Evolutionary conservation across 2,888 invertebrate species (phyloP).

Genomic region (Eupithecia inturbata): DNA sequence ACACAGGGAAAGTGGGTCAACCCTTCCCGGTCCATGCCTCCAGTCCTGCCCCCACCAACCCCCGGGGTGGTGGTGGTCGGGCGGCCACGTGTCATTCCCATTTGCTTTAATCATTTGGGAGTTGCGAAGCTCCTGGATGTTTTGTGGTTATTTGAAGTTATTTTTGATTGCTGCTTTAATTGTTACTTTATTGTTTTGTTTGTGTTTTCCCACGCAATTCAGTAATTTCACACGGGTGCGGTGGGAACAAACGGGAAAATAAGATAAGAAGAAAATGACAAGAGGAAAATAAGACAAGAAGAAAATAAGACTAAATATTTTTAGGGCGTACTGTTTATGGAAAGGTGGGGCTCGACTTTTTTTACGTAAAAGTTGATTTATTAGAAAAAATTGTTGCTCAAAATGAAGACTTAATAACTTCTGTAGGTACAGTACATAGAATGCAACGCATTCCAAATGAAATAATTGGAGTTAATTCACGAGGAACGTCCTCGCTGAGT

Average conservation of each 20-base stretch:
- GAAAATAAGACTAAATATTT: too few species aligned
- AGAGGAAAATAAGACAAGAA: too few species aligned
- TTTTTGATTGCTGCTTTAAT: not conserved
- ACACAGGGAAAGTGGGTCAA: constrained; percentile 77
- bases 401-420: not conserved
- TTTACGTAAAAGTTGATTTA: not conserved
- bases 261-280: too few species aligned
- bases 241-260: not conserved
- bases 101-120: constrained; percentile 41
- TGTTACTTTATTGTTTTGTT: not conserved
- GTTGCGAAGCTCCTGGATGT: constrained; percentile 23
- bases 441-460: constrained; percentile 18
- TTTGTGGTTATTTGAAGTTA: constrained; percentile 7
- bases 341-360: not conserved
- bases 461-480: constrained; percentile 28
- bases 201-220: not conserved
- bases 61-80: constrained; percentile 39
- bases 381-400: not conserved
- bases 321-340: too few species aligned
- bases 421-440: not conserved
- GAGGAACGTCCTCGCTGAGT: constrained; percentile 33
- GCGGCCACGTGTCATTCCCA: constrained; percentile 60
- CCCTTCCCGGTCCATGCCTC: constrained; percentile 48
- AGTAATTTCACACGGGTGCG: not conserved
- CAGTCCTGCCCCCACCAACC: constrained; percentile 36